phyloP scores from a whole-genome alignment of 2,888 invertebrate species.

The Onthophagus sagittarius region DNA sequence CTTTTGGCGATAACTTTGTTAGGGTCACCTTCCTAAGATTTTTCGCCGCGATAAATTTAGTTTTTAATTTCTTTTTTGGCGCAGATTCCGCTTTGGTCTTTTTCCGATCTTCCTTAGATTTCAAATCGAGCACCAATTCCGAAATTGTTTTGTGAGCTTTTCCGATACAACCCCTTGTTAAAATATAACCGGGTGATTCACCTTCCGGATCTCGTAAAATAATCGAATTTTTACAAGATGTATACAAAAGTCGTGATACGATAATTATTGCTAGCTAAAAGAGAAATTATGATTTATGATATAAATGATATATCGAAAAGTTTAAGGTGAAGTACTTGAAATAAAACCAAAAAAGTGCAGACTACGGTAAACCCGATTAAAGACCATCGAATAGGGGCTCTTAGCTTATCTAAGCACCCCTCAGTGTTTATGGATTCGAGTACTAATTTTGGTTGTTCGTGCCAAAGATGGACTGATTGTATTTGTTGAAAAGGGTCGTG shows the following conservation, averaged over 20 bases:
- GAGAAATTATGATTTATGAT: too few relatives aligned
- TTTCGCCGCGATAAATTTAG: neutral
- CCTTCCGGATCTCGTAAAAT: slow-evolving; percentile 52
- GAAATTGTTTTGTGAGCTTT: slow-evolving; percentile 40
- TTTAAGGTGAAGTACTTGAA: slow-evolving; percentile 41
- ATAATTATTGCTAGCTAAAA: slow-evolving; percentile 52
- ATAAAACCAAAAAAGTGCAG: slow-evolving; percentile 32
- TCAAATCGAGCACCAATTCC: slow-evolving; percentile 38
- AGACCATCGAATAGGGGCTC: slow-evolving; percentile 38
- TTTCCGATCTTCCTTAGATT: neutral
- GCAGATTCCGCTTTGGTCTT: neutral
- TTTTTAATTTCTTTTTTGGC: neutral
- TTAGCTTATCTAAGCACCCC: slow-evolving; percentile 44
- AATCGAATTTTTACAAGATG: slow-evolving; percentile 54
- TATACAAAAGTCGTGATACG: slow-evolving; percentile 54
- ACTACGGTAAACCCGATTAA: slow-evolving; percentile 36
- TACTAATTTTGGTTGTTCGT: slow-evolving; percentile 39
- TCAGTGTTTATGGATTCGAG: slow-evolving; percentile 42
- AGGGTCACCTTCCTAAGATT: neutral
- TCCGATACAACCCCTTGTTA: slow-evolving; percentile 45
- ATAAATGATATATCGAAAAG: too few relatives aligned
- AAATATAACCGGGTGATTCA: slow-evolving; percentile 49
- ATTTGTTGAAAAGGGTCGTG: slow-evolving; percentile 59
- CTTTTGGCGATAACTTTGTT: slow-evolving; percentile 1
- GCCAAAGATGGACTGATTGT: slow-evolving; percentile 41